phyloP scores from a whole-genome alignment of 1,140 invertebrate species.

The Muscidifurax raptorellus region DNA sequence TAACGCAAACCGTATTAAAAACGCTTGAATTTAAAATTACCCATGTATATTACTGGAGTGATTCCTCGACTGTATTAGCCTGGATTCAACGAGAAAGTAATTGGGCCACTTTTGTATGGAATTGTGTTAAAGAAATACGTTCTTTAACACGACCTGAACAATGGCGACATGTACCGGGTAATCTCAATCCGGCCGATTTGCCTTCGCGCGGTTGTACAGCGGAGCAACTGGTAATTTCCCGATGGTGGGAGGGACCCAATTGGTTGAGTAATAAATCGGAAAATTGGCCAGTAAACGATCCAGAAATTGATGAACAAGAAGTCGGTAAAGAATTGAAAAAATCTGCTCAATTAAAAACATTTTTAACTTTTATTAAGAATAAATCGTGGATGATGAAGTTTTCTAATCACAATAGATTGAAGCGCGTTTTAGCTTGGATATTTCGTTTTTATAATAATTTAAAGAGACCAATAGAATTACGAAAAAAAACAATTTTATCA shows the following conservation, averaged over 20 bases:
- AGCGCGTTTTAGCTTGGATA: neutral
- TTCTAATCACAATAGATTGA: neutral
- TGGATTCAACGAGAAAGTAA: conserved; percentile 40
- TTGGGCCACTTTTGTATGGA: conserved; percentile 59
- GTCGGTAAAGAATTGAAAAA: conserved; percentile 27
- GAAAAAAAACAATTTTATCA: neutral
- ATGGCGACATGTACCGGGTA: no score
- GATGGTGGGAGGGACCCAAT: no score
- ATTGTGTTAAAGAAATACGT: conserved; percentile 62
- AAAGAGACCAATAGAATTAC: no score
- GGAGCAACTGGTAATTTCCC: conserved; percentile 54
- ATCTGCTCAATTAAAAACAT: no score
- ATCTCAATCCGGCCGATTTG: conserved; percentile 68
- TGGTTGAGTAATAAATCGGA: conserved; percentile 56
- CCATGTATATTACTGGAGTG: neutral
- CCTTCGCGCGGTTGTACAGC: conserved; percentile 15
- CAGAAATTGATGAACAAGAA: conserved; percentile 32
- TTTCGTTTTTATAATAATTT: neutral
- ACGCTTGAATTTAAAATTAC: neutral
- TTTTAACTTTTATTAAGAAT: neutral
- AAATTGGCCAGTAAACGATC: conserved; percentile 51
- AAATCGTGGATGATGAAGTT: no score
- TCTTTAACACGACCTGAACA: conserved; percentile 51
- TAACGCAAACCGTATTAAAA: neutral
- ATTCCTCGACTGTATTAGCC: neutral